phyloP scores from a whole-genome alignment of 1,140 invertebrate genomes.

The Drosophila virilis region DNA sequence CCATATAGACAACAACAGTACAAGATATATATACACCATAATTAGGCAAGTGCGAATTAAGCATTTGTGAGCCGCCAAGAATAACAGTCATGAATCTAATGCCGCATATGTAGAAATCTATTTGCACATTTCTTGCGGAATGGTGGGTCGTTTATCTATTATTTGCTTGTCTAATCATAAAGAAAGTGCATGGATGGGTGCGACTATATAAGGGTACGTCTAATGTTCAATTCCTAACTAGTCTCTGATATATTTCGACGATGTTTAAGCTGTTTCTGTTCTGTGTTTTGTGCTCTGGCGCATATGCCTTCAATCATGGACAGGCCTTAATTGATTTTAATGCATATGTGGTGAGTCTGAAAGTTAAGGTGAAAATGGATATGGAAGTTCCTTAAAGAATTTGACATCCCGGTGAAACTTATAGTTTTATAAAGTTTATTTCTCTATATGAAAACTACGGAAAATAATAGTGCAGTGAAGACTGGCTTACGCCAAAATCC shows the following conservation, averaged over 20 bases:
- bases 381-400: no score
- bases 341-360: conserved; percentile 46
- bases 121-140: conserved; percentile 76
- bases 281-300: conserved; percentile 20
- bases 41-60: conserved; percentile 59
- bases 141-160: conserved; percentile 45
- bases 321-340: conserved; percentile 47
- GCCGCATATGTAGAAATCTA: conserved; percentile 61
- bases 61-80: conserved; percentile 34
- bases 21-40: conserved; percentile 22
- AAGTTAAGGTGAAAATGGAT: background rate
- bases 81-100: conserved; percentile 32
- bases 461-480: no score
- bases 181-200: conserved; percentile 43
- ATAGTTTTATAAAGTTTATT: background rate
- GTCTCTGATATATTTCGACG: conserved; percentile 17
- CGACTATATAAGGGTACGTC: conserved; percentile 31
- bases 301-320: conserved; percentile 58
- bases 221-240: conserved; percentile 20
- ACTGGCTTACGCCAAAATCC: no score
- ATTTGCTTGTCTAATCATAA: conserved; percentile 65
- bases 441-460: no score
- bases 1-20: conserved; percentile 26
- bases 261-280: conserved; percentile 59
- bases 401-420: no score